Base-by-base conservation (phyloP, 2,113 vertebrate species). In the Excalfactoria chinensis region DNA sequence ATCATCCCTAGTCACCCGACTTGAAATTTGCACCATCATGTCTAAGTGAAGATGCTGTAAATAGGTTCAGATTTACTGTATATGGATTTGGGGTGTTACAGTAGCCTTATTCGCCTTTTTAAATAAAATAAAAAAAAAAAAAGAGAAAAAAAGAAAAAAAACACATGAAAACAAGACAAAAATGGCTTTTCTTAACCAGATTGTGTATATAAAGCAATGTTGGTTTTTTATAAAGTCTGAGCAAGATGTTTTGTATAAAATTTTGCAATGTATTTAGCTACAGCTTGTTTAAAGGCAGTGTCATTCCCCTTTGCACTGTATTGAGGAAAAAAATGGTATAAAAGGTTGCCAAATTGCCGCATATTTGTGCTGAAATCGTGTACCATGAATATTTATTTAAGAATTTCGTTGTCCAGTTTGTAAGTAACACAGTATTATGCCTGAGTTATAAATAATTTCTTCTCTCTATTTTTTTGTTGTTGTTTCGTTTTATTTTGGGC, bases 231-330 rank as follows among this genome's bases (percentile, higher is more conserved):
- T 98, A 98, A 99, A 99, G 98, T 99, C 98, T 97, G 98, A 99
- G 98, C 98, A 97, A 99, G 98, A 99, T 99, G 98, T 99, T 99
- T 99, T 99, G 99, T 99, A 99, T 99, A 99, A 99, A 99, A 99
- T 99, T 99, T 99, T 99, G 99, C 99, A 98, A 99, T 99, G 99
- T 99, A 99, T 99, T 99, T 99, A 99, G 99, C 99, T 99, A 99
- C 98, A 98, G 98, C 99, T 99, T 99, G 97, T 99, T 98, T 98
- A 98, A 99, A 98, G 98, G 98, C 98, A 98, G 97, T 98, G 97
- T 98, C 98, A 98, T 97, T 98, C 97, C 98, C 98, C 97, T 99
- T 99, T 99, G 99, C 99, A 99, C 99, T 99, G 99, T 99, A 98
- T 97, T 98, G 98, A 98, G 98, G 97, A 98, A 97, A 97, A 97